Percentiles rank a stretch among this genome's conserved stretches.
Evolutionary conservation across 2,113 vertebrate species (phyloP).

Genomic region (Myodes glareolus): DNA sequence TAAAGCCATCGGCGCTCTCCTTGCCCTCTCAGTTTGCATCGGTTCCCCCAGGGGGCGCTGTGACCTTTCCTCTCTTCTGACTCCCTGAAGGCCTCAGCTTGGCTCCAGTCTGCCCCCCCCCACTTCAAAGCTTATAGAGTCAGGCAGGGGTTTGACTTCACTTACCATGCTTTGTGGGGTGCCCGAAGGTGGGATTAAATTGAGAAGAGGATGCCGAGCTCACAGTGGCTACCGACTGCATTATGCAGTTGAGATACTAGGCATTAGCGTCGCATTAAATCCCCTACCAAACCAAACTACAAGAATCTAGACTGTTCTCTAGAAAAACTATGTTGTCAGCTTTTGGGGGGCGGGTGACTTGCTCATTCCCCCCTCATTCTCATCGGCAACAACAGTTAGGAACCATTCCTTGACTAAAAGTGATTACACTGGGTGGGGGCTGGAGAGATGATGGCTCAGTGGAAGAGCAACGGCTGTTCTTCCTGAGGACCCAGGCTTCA

Average conservation of each 20-base stretch:
- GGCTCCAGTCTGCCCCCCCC: too few species aligned
- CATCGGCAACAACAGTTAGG: background rate
- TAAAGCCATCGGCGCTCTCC: fast-evolving
- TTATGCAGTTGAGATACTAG: background rate
- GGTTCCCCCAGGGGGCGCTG: background rate
- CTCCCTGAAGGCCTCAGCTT: background rate
- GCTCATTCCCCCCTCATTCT: background rate
- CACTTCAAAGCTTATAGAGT: background rate
- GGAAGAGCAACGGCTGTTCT: too few species aligned
- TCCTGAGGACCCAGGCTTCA: too few species aligned
- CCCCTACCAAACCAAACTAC: background rate
- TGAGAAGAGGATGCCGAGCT: background rate
- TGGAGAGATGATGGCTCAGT: too few species aligned
- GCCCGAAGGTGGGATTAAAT: background rate
- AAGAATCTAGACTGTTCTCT: background rate
- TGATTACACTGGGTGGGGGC: background rate
- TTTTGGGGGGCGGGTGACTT: background rate
- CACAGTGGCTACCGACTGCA: background rate
- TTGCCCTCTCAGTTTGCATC: background rate
- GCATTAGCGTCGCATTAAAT: background rate
- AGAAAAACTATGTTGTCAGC: background rate
- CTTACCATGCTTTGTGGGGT: background rate
- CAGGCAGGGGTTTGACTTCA: background rate
- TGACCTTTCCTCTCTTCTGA: background rate
- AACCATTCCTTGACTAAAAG: background rate